These are phyloP conservation scores for Chromoteleia sp. DNA, from an alignment of 2,888 invertebrate species.

Conservation along the genomic window DNA sequence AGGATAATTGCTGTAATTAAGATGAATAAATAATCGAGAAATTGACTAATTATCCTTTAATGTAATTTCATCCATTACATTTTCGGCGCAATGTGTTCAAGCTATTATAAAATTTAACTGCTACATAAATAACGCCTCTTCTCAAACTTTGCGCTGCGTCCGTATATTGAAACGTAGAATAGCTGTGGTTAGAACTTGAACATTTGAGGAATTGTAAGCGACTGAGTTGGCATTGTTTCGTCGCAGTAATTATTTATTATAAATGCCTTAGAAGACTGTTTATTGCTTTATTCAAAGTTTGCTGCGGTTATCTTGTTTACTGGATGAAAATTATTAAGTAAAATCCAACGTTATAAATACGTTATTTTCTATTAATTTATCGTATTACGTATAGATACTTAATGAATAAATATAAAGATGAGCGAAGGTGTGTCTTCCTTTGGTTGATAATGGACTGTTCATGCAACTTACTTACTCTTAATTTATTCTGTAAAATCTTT, in stretches of 20 bases:
- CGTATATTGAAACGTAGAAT: conserved; percentile 29
- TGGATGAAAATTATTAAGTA: conserved; percentile 17
- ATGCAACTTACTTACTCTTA: too few relatives aligned
- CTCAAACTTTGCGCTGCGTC: conserved; percentile 18
- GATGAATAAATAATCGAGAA: conserved; percentile 4
- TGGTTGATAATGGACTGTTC: too few relatives aligned
- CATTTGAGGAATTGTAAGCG: conserved; percentile 38
- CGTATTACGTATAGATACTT: background rate
- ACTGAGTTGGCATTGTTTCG: conserved; percentile 44
- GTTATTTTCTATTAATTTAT: background rate
- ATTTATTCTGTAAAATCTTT: too few relatives aligned
- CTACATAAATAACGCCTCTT: conserved; percentile 12
- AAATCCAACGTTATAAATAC: conserved; percentile 8
- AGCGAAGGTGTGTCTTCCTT: too few relatives aligned
- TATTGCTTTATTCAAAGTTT: conserved; percentile 35
- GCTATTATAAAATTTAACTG: conserved; percentile 49
- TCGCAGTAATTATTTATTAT: conserved; percentile 52
- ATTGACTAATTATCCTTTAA: conserved; percentile 31
- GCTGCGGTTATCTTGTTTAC: conserved; percentile 36
- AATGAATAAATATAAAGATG: background rate
- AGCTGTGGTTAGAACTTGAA: conserved; percentile 37
- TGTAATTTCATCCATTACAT: background rate
- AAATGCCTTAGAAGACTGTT: conserved; percentile 40
- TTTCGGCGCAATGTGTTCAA: background rate
- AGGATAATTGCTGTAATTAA: conserved; percentile 21